phyloP scores from a whole-genome alignment of 2,888 invertebrate species.

The Cheilosia pagana region DNA sequence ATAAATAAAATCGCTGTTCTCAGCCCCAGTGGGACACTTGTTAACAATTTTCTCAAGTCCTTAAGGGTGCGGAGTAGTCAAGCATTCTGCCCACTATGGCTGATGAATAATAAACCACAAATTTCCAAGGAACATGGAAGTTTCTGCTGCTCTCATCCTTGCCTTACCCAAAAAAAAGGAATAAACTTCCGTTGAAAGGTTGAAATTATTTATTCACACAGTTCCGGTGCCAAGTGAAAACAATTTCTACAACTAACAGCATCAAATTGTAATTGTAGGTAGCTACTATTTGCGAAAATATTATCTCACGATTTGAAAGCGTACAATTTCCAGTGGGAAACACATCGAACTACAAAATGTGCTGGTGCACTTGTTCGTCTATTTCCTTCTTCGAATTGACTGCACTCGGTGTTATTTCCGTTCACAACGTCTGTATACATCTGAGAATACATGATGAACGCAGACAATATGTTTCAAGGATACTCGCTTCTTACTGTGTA shows the following conservation, averaged over 20 bases:
- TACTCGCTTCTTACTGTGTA: conserved; percentile 46
- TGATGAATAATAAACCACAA: background rate
- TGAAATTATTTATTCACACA: conserved; percentile 4
- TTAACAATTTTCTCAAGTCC: too few relatives aligned
- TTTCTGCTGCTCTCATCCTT: background rate
- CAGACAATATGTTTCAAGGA: conserved; percentile 63
- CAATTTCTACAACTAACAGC: background rate
- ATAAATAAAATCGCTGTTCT: too few relatives aligned
- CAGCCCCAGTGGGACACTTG: too few relatives aligned
- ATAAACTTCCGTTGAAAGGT: background rate
- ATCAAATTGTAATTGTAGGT: conserved; percentile 4
- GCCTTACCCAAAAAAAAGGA: background rate
- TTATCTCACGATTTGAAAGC: conserved; percentile 18
- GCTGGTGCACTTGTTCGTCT: conserved; percentile 30
- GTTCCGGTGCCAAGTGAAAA: conserved; percentile 3
- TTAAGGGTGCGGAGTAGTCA: too few relatives aligned
- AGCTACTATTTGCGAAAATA: conserved; percentile 23
- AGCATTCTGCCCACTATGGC: background rate
- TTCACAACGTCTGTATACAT: conserved; percentile 37
- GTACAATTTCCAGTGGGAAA: conserved; percentile 41
- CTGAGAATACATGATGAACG: conserved; percentile 25
- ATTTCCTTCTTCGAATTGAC: conserved; percentile 55
- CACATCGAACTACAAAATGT: conserved; percentile 27
- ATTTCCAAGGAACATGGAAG: background rate
- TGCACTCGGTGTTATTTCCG: conserved; percentile 63